Conservation (phyloP, 1,140 invertebrate genomes). For the Ephestia elutella region DNA sequence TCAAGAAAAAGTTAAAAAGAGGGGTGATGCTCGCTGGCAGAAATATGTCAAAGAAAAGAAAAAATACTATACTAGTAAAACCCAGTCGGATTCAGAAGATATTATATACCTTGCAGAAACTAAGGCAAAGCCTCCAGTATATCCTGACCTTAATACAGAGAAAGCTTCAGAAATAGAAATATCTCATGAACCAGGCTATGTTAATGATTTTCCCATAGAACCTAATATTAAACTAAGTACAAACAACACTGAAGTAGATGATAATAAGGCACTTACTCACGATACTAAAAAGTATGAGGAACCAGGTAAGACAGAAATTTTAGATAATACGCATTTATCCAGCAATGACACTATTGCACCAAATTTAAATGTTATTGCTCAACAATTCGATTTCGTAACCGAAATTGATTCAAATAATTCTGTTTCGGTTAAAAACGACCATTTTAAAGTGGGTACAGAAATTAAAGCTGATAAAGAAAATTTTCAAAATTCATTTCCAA, state of each 20-base stretch:
- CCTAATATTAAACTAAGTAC: not conserved
- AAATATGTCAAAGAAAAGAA: slow-evolving; percentile 15
- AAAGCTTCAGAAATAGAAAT: slow-evolving; percentile 21
- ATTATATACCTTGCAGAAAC: not conserved
- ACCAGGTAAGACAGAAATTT: not conserved
- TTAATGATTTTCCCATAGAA: not conserved
- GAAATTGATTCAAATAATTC: not conserved
- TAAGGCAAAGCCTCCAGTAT: slow-evolving; percentile 4
- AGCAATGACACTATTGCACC: not conserved
- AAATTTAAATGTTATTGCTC: not conserved
- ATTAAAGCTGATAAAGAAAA: not conserved
- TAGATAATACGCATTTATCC: not conserved
- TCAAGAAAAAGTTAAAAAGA: slow-evolving; percentile 39
- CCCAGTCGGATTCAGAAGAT: not conserved
- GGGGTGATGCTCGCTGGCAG: slow-evolving; percentile 34
- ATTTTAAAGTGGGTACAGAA: not conserved
- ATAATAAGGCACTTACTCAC: not conserved
- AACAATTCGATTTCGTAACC: not conserved
- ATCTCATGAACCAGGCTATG: slow-evolving; percentile 12
- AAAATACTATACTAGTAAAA: not conserved
- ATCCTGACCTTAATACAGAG: slow-evolving; percentile 4
- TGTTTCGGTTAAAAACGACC: not conserved
- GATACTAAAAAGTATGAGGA: no score
- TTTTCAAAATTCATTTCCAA: not conserved
- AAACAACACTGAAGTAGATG: not conserved